Evolutionary conservation across 2,888 invertebrate species (phyloP), one percentile per base, ranked within the genome.

Genomic region (Pyrgus malvae): DNA sequence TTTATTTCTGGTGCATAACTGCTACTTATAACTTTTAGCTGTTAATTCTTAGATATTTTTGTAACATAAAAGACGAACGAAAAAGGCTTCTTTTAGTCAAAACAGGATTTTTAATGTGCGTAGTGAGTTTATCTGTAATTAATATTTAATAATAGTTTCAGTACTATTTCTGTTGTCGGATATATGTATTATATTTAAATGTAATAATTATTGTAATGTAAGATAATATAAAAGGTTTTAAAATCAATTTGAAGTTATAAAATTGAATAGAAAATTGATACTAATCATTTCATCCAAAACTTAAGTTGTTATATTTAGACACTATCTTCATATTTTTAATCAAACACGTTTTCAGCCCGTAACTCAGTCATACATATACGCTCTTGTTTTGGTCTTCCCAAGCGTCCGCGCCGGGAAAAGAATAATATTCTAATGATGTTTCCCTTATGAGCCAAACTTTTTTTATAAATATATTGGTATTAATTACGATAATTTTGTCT

Each of bases 171-270:
- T 19, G 21, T 21, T 45, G 12, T 21, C 33, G 9, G 9, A 45
- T 21, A 23, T 9, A 45, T 45, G 12, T 35, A 35, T 29, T 41
- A 23, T 12, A 12, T 41, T n/a, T n/a, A n/a, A 23, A 12, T 46
- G 31, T 31, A 21, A 31, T 19, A 5, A 31, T 45, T 16, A 27
- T 37, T 48, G 19, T 48, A 48, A 48, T 23, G 25, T 37, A 38
- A 27, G 19, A 48, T 19, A 23, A 23, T n/a, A 29, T 35, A 35
- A 16, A 5, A 29, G 2, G 3, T 29, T 5, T 21, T 6, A 16
- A 16, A n/a, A 11, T 31, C 7, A 33, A 14, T 2, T 7, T 21
- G 21, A 21, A 21, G 6, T 21, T 6, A 4, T 21, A 4, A 21
- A 6, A 21, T 21, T 21, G 6, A 21, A 21, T 6, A 21, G 3